Conservation (phyloP, 2,797 vertebrate species). For the Myiotriccus ornatus region DNA sequence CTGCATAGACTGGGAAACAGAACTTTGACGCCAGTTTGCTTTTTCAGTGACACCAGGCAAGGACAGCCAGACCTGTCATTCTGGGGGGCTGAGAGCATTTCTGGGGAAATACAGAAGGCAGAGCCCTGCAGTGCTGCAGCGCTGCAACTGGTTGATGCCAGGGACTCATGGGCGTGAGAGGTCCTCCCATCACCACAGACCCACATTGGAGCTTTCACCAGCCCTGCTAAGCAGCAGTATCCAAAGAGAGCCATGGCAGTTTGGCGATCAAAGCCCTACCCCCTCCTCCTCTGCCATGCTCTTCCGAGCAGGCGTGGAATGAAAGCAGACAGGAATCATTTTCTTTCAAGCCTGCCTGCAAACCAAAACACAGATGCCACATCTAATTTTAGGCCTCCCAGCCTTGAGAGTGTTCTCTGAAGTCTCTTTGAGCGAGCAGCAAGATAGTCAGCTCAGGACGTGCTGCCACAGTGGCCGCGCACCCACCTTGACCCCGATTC, state of each 20-base stretch:
- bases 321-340: neutral
- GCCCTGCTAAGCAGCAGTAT: neutral
- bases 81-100: neutral
- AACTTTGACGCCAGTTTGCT: neutral
- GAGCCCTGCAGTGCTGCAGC: neutral
- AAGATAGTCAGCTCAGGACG: neutral
- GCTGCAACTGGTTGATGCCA: neutral
- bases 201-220: rapidly evolving
- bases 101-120: neutral
- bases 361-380: slow-evolving; percentile 40
- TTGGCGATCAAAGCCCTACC: neutral
- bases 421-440: neutral
- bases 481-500: neutral
- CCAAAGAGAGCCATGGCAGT: rapidly evolving
- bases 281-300: neutral
- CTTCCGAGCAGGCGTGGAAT: neutral
- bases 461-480: rapidly evolving
- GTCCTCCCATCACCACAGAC: rapidly evolving
- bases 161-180: rapidly evolving
- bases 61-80: rapidly evolving
- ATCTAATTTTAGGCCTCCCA: slow-evolving; percentile 56
- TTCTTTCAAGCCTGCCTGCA: neutral
- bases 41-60: neutral
- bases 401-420: neutral
- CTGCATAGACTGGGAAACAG: rapidly evolving